Evolutionary conservation across 2,797 vertebrate species (phyloP), one percentile per base, ranked within the genome.

Genomic region (Amblyopsis hoosieri): DNA sequence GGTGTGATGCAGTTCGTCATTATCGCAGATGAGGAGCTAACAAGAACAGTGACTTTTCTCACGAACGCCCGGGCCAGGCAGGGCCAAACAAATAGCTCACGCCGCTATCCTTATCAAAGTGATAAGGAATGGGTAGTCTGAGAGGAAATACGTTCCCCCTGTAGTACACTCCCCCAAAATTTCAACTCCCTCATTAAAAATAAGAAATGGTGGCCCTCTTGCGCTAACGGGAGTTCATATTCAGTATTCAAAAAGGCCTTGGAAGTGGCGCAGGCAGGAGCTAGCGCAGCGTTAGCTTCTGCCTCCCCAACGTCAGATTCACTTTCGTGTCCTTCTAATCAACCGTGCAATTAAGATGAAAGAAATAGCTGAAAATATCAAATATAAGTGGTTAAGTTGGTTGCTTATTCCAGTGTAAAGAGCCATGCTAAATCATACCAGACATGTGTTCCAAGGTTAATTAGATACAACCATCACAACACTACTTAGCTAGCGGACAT

Each of bases 391-490:
- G 11, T 8, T 4, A 0, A 11, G 19, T n/a, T 3, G 1, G 2
- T n/a, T 1, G 3, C n/a, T 45, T 11, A 60, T 10, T 62, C 63
- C 12, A 10, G 1, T 0, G n/a, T 14, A 8, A 76, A 62, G 51
- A 13, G 46, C 42, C 9, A 1, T 7, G 33, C 0, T 47, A 57
- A 7, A 72, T 53, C 53, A 74, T 14, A 5, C 47, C 14, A 33
- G 15, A 29, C 49, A 57, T 45, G 51, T 12, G 31, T 60, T 80
- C 82, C 87, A 88, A 91, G 85, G 87, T 92, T 93, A 92, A 90
- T 91, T 75, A 81, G 85, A 85, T 86, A 87, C 79, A 85, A 90
- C 90, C 88, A 91, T 89, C 88, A 91, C 90, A 92, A 89, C 85
- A 86, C 77, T 82, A 57, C 17, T 52, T 64, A 64, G 84, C 85